Conservation (phyloP, 2,113 vertebrate genomes). For the Cryptomyrus ogoouensis region DNA sequence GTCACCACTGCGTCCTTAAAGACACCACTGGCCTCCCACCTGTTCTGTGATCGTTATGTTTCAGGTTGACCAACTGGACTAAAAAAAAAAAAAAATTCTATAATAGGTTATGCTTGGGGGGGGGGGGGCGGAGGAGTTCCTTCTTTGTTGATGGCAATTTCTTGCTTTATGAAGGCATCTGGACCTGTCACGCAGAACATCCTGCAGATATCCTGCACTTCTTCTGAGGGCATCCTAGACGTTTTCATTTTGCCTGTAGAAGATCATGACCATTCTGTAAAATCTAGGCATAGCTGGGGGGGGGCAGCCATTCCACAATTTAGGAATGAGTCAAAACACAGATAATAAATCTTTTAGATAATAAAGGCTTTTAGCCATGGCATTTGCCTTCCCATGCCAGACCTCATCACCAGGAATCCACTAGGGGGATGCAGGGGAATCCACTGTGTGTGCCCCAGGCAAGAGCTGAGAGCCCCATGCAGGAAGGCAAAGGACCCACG, state of each 20-base stretch:
- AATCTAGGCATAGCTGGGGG: not conserved
- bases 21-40: not conserved
- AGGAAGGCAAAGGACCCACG: conserved; percentile 27
- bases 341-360: not conserved
- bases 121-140: not conserved
- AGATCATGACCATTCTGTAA: not conserved
- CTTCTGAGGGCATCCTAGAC: not conserved
- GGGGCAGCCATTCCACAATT: not conserved
- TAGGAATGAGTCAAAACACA: not conserved
- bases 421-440: not conserved
- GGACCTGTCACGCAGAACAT: not conserved
- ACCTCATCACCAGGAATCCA: not conserved
- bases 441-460: not conserved
- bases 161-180: not conserved
- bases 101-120: not conserved
- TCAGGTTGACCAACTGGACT: not conserved
- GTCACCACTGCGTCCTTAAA: conserved; percentile 21
- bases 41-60: not conserved
- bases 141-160: not conserved
- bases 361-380: not conserved
- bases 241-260: not conserved
- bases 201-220: not conserved
- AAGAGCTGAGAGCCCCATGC: not conserved
- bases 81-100: not conserved
- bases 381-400: not conserved